phyloP scores from a whole-genome alignment of 2,888 invertebrate genomes.

The Phania funesta region DNA sequence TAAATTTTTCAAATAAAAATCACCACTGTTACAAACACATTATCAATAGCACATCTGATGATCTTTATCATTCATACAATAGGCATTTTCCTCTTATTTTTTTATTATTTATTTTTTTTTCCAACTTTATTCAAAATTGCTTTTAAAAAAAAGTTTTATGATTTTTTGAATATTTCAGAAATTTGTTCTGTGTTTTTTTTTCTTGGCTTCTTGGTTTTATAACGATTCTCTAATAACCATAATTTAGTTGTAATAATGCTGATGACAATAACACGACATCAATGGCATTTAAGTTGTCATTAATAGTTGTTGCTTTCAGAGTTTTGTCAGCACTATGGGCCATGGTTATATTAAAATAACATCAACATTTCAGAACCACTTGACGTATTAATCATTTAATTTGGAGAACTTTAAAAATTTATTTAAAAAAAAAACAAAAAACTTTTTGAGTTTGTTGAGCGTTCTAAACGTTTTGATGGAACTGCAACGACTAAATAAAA shows the following conservation, averaged over 20 bases:
- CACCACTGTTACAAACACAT: too few relatives aligned
- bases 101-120: neutral
- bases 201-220: neutral
- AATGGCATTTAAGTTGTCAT: neutral
- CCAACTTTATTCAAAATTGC: neutral
- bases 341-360: conserved; percentile 1
- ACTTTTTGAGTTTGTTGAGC: neutral
- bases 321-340: conserved; percentile 10
- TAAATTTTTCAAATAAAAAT: too few relatives aligned
- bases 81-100: neutral
- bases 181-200: neutral
- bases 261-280: neutral
- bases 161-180: too few relatives aligned
- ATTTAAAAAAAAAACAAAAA: too few relatives aligned
- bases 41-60: too few relatives aligned
- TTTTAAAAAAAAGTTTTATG: too few relatives aligned
- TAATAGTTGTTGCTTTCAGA: neutral
- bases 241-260: neutral
- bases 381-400: conserved; percentile 12
- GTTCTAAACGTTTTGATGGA: conserved; percentile 68
- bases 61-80: too few relatives aligned
- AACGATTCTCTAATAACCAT: neutral
- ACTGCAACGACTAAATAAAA: conserved; percentile 69
- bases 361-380: neutral
- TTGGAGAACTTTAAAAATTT: neutral